Evolutionary conservation across 2,888 invertebrate genomes (phyloP).

Genomic region (Drosophila quinaria): DNA sequence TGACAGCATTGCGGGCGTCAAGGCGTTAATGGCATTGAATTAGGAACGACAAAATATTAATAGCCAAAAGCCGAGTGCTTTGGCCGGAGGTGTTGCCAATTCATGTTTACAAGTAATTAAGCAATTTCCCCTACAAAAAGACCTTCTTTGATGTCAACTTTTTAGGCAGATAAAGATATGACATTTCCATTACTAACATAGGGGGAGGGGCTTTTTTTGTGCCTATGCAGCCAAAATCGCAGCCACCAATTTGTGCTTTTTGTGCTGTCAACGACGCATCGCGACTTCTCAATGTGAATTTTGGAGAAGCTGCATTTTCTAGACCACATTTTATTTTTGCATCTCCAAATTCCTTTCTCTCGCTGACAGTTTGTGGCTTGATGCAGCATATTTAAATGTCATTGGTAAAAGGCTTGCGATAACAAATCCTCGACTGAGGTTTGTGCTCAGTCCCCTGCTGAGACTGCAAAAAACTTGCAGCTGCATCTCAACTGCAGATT

Average conservation of each 20-base stretch:
- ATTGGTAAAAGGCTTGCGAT: slow-evolving; percentile 55
- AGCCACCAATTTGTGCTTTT: slow-evolving; percentile 69
- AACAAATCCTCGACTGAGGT: slow-evolving; percentile 40
- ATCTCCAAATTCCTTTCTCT: slow-evolving; percentile 30
- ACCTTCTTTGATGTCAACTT: slow-evolving; percentile 62
- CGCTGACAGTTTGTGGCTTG: slow-evolving; percentile 68
- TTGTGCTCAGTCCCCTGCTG: slow-evolving; percentile 45
- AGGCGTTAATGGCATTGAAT: slow-evolving; percentile 76
- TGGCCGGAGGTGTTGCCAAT: slow-evolving; percentile 66
- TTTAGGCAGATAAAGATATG: slow-evolving; percentile 18
- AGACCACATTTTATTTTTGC: slow-evolving; percentile 55
- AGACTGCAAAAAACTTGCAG: slow-evolving; percentile 64
- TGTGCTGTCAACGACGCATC: slow-evolving; percentile 41
- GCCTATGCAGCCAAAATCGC: slow-evolving; percentile 16
- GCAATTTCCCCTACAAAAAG: slow-evolving; percentile 61
- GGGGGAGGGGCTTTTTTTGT: neutral
- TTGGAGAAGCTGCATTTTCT: neutral
- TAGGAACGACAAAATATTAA: slow-evolving; percentile 50
- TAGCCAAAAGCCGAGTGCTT: slow-evolving; percentile 32
- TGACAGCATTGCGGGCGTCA: slow-evolving; percentile 50
- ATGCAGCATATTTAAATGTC: slow-evolving; percentile 73
- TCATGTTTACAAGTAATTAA: slow-evolving; percentile 80
- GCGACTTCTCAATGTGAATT: slow-evolving; percentile 12
- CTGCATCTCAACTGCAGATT: neutral
- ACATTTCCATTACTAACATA: slow-evolving; percentile 41